These are phyloP conservation scores for Plecturocebus donacophilus DNA, from an alignment of 2,113 vertebrate genomes.

Conservation along the genomic window DNA sequence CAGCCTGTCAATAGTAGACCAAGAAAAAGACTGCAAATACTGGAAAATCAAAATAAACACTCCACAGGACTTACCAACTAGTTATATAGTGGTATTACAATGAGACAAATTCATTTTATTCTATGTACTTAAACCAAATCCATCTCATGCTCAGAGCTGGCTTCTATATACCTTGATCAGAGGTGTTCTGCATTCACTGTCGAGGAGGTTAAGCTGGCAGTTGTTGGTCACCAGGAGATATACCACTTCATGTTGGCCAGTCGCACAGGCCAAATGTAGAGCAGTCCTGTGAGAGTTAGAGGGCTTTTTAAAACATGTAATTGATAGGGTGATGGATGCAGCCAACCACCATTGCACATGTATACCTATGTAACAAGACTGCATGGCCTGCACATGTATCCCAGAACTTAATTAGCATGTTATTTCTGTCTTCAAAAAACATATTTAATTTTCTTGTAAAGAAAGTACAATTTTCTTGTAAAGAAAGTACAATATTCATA, in stretches of 20 bases:
- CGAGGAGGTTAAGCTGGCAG: neutral
- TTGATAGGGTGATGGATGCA: no score
- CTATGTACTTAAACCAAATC: neutral
- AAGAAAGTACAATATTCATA: no score
- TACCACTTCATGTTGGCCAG: neutral
- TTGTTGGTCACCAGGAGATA: accelerated
- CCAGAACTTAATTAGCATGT: no score
- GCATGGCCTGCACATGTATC: no score
- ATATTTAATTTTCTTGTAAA: no score
- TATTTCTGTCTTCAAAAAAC: no score
- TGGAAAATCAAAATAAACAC: neutral
- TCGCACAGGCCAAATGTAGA: neutral
- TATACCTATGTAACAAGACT: no score
- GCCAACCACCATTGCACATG: no score
- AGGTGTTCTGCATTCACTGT: neutral
- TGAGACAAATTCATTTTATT: neutral
- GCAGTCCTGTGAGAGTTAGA: neutral
- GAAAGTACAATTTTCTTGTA: no score
- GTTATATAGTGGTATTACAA: neutral
- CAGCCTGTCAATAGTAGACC: neutral
- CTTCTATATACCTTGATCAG: neutral
- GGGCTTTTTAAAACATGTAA: no score
- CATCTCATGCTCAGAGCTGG: neutral
- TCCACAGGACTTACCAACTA: neutral
- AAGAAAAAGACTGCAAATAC: neutral